Conservation (phyloP, 35 echinoderm and acorn worm species). For the Diadema setosum region DNA sequence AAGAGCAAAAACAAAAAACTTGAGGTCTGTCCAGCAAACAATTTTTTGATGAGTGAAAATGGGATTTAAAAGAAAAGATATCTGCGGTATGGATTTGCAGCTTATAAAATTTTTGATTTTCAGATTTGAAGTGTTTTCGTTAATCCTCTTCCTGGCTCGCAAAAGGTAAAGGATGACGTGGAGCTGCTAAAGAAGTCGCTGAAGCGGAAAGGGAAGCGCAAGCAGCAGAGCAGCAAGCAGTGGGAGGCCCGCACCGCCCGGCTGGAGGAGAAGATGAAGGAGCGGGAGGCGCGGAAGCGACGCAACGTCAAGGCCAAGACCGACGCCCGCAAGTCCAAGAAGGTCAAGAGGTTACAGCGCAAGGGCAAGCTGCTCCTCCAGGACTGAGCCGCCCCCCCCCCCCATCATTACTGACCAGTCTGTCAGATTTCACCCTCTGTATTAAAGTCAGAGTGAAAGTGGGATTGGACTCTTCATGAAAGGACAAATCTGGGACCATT, state of each 20-base stretch:
- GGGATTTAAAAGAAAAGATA: too few relatives aligned
- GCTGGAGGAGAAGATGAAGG: constrained; percentile 50
- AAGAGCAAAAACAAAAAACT: too few relatives aligned
- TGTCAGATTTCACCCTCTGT: too few relatives aligned
- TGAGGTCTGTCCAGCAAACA: too few relatives aligned
- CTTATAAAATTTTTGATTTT: too few relatives aligned
- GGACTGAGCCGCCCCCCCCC: constrained; percentile 22
- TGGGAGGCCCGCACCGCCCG: constrained; percentile 68
- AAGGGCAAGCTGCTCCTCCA: constrained; percentile 88
- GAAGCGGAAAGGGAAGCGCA: constrained; percentile 68
- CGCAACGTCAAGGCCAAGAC: constrained; percentile 72
- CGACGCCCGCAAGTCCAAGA: constrained; percentile 57
- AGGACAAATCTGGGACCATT: too few relatives aligned
- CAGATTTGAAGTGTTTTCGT: too few relatives aligned
- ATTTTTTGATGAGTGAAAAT: too few relatives aligned
- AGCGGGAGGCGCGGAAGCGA: constrained; percentile 60
- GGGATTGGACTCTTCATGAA: too few relatives aligned
- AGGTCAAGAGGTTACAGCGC: constrained; percentile 85
- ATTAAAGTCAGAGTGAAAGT: too few relatives aligned
- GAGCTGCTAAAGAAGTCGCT: constrained; percentile 90
- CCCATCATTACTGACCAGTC: too few relatives aligned
- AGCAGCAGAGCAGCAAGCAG: constrained; percentile 68
- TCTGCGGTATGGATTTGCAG: too few relatives aligned
- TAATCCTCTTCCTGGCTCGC: background rate
- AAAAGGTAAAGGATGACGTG: constrained; percentile 61